phyloP scores from a whole-genome alignment of 2,797 vertebrate genomes.

The Hypotaenidia okinawae region DNA sequence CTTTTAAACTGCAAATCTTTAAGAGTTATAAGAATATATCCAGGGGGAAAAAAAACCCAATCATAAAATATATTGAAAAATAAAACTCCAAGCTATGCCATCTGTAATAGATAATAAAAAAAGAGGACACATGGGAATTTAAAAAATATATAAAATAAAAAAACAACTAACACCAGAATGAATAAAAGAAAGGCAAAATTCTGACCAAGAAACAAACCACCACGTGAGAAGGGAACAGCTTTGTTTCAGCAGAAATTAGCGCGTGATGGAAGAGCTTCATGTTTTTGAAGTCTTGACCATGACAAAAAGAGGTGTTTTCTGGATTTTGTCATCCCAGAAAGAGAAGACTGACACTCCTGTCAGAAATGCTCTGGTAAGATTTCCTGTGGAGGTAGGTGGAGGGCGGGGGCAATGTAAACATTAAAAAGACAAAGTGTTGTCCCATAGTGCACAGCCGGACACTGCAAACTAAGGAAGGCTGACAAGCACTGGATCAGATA shows the following conservation, averaged over 20 bases:
- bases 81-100: neutral
- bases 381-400: conserved; percentile 15
- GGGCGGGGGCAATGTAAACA: conserved; percentile 18
- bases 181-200: neutral
- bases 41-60: neutral
- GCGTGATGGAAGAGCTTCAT: neutral
- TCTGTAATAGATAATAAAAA: neutral
- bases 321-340: neutral
- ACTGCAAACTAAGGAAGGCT: neutral
- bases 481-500: neutral
- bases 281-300: neutral
- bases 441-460: conserved; percentile 25
- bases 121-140: neutral
- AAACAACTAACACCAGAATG: neutral
- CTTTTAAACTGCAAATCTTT: neutral
- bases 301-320: neutral
- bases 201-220: neutral
- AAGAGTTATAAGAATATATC: neutral
- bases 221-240: neutral
- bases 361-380: neutral
- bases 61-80: neutral
- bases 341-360: neutral
- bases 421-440: neutral
- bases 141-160: neutral
- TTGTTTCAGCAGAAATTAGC: neutral